These are phyloP conservation scores for Thamnophis sirtalis DNA, from an alignment of 2,113 vertebrate species.

Conservation along the genomic window DNA sequence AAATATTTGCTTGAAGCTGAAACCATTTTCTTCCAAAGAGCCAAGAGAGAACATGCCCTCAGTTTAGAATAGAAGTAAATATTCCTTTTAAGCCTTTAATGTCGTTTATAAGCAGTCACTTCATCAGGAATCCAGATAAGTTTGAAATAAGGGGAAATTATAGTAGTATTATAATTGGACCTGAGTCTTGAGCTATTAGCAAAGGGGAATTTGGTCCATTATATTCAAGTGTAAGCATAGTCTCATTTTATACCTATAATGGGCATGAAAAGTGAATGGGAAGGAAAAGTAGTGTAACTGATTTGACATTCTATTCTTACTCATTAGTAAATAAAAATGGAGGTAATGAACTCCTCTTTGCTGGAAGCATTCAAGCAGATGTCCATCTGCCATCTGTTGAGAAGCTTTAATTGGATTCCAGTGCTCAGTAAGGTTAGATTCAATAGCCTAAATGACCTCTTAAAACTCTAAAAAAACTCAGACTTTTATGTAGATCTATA, in stretches of 20 bases:
- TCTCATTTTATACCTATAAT: not conserved
- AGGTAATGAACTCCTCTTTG: not conserved
- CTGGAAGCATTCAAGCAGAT: not conserved
- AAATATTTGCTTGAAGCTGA: constrained; percentile 38
- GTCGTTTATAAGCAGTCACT: not conserved
- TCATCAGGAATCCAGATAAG: constrained; percentile 20
- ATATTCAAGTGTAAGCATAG: not conserved
- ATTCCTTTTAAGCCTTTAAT: constrained; percentile 19
- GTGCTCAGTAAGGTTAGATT: not conserved
- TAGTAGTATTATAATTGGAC: not conserved
- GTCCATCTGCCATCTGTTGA: not conserved
- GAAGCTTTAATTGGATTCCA: not conserved
- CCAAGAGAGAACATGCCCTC: not conserved
- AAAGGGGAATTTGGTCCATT: not conserved
- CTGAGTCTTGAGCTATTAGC: not conserved
- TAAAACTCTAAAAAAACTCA: not conserved
- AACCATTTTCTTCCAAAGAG: constrained; percentile 18
- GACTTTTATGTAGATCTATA: not conserved
- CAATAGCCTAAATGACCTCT: not conserved
- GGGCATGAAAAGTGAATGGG: not conserved
- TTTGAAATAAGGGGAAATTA: constrained; percentile 15
- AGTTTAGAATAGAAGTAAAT: constrained; percentile 23
- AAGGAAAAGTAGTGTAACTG: not conserved
- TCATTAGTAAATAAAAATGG: not conserved
- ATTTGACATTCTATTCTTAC: not conserved